Conservation (phyloP, 2,888 invertebrate genomes). For the Dyspetes luteomarginatus region DNA sequence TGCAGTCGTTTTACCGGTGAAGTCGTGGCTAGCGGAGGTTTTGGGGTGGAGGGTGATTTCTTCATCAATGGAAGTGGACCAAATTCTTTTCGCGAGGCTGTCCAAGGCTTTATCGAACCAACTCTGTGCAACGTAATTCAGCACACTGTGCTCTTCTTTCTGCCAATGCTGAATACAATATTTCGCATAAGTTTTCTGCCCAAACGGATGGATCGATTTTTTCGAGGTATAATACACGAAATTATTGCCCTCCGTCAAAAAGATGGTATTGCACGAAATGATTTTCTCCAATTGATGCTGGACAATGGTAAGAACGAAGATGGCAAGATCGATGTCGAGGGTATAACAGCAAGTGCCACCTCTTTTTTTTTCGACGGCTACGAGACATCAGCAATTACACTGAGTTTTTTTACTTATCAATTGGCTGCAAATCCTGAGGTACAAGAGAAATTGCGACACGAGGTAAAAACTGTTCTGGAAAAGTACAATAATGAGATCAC, state of each 20-base stretch:
- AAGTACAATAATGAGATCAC: constrained; percentile 80
- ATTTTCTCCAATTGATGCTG: constrained; percentile 84
- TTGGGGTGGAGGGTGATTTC: constrained; percentile 74
- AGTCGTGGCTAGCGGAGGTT: constrained; percentile 71
- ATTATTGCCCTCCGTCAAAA: constrained; percentile 69
- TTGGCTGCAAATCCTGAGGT: constrained; percentile 83
- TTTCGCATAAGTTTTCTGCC: constrained; percentile 63
- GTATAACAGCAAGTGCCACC: constrained; percentile 82
- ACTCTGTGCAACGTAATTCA: constrained; percentile 49
- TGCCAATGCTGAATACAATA: constrained; percentile 61
- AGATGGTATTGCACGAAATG: too few species aligned
- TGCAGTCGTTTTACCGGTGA: constrained; percentile 73
- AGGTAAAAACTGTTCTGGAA: constrained; percentile 80
- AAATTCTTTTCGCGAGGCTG: constrained; percentile 59
- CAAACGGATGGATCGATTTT: constrained; percentile 68
- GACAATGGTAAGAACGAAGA: too few species aligned
- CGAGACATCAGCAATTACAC: constrained; percentile 84
- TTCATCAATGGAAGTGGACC: constrained; percentile 68
- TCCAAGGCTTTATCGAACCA: constrained; percentile 39
- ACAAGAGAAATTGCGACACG: constrained; percentile 83
- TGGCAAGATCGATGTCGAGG: constrained; percentile 72
- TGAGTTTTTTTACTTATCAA: constrained; percentile 83
- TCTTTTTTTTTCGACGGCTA: constrained; percentile 85
- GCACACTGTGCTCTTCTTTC: constrained; percentile 50
- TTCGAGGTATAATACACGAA: constrained; percentile 68